These are phyloP conservation scores for Mactromeris polynyma DNA, from an alignment of 2,888 invertebrate genomes.

Conservation along the genomic window DNA sequence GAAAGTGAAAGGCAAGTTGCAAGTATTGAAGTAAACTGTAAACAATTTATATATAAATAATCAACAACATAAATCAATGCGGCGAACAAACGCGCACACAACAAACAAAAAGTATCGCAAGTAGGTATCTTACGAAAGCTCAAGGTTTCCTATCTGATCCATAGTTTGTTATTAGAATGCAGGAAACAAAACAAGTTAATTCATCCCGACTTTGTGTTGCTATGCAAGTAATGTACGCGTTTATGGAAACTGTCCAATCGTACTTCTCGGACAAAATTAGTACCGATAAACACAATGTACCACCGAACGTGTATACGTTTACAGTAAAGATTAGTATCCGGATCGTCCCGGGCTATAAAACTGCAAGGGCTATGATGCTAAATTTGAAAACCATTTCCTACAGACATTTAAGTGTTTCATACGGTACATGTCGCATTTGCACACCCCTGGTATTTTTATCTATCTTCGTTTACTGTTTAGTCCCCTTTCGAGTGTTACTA, in stretches of 20 bases:
- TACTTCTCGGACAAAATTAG: neutral
- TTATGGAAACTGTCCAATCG: constrained; percentile 6
- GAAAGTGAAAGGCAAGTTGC: neutral
- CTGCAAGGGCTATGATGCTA: too few relatives aligned
- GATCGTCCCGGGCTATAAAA: too few relatives aligned
- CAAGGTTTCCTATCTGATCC: constrained; percentile 81
- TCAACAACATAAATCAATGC: neutral
- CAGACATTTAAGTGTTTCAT: too few relatives aligned
- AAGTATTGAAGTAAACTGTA: neutral
- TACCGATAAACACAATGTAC: neutral
- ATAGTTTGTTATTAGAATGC: constrained; percentile 58
- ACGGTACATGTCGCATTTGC: too few relatives aligned
- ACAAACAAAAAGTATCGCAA: neutral
- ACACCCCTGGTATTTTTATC: too few relatives aligned
- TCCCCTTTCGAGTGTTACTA: too few relatives aligned
- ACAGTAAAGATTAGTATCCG: neutral
- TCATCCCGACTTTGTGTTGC: constrained; percentile 28
- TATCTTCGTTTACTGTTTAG: too few relatives aligned
- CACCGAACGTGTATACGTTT: neutral
- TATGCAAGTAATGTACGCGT: constrained; percentile 21
- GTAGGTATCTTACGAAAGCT: constrained; percentile 78
- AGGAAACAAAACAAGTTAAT: neutral
- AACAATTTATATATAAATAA: neutral
- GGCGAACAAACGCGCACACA: neutral
- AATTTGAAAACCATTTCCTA: too few relatives aligned